Percentiles rank a stretch among this genome's conserved stretches.
These are phyloP conservation scores for Brachypalpus laphriformis DNA, from an alignment of 2,888 invertebrate species.

Conservation along the genomic window DNA sequence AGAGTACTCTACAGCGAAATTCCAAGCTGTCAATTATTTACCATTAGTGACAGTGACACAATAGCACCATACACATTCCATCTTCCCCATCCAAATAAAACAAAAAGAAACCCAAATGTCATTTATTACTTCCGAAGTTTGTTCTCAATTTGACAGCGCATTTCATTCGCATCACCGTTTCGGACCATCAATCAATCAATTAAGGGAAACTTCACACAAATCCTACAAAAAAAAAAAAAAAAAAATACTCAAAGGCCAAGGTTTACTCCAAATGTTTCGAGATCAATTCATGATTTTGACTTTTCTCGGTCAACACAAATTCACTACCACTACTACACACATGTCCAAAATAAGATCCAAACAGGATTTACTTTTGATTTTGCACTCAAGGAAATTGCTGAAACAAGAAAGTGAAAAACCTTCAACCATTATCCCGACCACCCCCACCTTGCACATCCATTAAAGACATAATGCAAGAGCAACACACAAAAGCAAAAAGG, in stretches of 20 bases:
- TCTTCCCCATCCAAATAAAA: background rate
- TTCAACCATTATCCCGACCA: background rate
- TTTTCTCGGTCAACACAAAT: constrained; percentile 33
- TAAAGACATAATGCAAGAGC: constrained; percentile 47
- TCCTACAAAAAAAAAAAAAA: constrained; percentile 1
- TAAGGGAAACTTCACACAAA: constrained; percentile 31
- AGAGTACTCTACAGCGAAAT: constrained; percentile 5
- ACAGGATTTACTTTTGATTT: background rate
- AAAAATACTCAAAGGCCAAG: constrained; percentile 24
- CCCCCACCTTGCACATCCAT: background rate
- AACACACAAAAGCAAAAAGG: constrained; percentile 6
- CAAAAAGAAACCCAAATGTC: constrained; percentile 12
- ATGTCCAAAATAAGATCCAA: background rate
- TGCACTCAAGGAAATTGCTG: constrained; percentile 59
- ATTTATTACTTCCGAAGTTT: constrained; percentile 45
- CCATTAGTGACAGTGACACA: constrained; percentile 33
- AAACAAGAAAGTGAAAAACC: constrained; percentile 14
- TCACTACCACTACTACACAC: constrained; percentile 8
- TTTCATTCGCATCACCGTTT: constrained; percentile 46
- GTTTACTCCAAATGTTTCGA: constrained; percentile 16
- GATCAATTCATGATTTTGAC: constrained; percentile 41
- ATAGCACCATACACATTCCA: background rate
- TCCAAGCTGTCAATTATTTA: constrained; percentile 42
- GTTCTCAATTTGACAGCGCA: constrained; percentile 54
- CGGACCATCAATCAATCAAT: constrained; percentile 59